phyloP scores from a whole-genome alignment of 2,888 invertebrate species.

The Abrostola triplasia region DNA sequence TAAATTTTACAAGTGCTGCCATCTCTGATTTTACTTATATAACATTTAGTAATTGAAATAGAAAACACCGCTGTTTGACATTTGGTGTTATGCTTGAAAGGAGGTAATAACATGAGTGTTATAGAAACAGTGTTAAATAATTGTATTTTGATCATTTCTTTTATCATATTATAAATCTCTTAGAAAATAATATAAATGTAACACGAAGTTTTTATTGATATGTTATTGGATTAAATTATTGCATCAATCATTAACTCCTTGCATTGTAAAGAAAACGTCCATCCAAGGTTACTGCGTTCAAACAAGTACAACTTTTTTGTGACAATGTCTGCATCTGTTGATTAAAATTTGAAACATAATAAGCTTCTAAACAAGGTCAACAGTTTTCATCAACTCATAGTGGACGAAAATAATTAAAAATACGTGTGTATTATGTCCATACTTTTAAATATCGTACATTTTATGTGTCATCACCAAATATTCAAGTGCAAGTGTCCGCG shows the following conservation, averaged over 20 bases:
- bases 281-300: conserved; percentile 71
- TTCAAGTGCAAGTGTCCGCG: conserved; percentile 83
- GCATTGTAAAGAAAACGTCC: conserved; percentile 53
- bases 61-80: conserved; percentile 58
- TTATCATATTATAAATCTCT: neutral
- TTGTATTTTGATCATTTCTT: neutral
- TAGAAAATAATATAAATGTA: neutral
- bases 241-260: conserved; percentile 15
- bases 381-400: conserved; percentile 87
- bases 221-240: neutral
- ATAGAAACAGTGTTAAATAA: neutral
- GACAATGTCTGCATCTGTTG: conserved; percentile 89
- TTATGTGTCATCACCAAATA: conserved; percentile 72
- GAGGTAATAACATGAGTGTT: conserved; percentile 52
- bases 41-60: conserved; percentile 44
- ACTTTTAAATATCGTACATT: conserved; percentile 72
- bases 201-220: neutral
- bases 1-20: conserved; percentile 72
- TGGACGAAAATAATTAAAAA: conserved; percentile 85
- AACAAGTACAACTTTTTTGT: conserved; percentile 81
- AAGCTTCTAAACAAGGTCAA: conserved; percentile 89
- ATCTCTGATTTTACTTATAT: conserved; percentile 65
- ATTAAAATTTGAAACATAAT: conserved; percentile 88
- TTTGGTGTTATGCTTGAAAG: conserved; percentile 65
- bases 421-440: conserved; percentile 79